Evolutionary conservation across 2,888 invertebrate genomes (phyloP).

Genomic region (Eupithecia vulgata): DNA sequence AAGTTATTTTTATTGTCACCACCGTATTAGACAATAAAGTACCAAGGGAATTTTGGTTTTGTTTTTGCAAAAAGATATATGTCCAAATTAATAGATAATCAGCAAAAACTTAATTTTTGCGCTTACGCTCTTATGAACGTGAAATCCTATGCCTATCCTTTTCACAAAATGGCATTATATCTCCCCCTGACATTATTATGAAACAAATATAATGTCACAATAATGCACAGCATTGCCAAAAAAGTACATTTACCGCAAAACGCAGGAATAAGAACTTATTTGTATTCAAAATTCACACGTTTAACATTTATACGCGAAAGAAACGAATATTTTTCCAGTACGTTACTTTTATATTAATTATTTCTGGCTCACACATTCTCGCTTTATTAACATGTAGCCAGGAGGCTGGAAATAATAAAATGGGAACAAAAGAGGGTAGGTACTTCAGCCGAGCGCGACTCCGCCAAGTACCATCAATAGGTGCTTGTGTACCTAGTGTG

Average conservation of each 20-base stretch:
- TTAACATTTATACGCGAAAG: constrained; percentile 19
- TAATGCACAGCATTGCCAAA: background rate
- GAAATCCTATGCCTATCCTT: no score
- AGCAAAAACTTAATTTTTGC: no score
- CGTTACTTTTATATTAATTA: constrained; percentile 56
- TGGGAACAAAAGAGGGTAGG: constrained; percentile 57
- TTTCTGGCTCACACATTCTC: constrained; percentile 52
- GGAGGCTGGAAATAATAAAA: constrained; percentile 57
- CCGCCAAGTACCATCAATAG: constrained; percentile 8
- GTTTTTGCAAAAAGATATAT: no score
- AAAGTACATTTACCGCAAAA: constrained; percentile 6
- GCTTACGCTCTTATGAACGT: no score
- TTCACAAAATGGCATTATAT: no score
- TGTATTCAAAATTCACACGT: constrained; percentile 1
- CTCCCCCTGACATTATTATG: no score
- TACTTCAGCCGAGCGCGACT: constrained; percentile 45
- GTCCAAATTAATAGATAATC: no score
- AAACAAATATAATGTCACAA: background rate
- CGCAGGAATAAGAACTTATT: constrained; percentile 8
- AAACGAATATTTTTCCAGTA: constrained; percentile 34
- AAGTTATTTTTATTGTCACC: no score
- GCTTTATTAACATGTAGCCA: constrained; percentile 59
- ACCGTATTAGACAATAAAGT: no score
- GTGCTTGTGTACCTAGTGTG: background rate
- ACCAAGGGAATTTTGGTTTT: no score